Evolutionary conservation across 2,797 vertebrate species (phyloP).

Genomic region (Chloroceryle inda): DNA sequence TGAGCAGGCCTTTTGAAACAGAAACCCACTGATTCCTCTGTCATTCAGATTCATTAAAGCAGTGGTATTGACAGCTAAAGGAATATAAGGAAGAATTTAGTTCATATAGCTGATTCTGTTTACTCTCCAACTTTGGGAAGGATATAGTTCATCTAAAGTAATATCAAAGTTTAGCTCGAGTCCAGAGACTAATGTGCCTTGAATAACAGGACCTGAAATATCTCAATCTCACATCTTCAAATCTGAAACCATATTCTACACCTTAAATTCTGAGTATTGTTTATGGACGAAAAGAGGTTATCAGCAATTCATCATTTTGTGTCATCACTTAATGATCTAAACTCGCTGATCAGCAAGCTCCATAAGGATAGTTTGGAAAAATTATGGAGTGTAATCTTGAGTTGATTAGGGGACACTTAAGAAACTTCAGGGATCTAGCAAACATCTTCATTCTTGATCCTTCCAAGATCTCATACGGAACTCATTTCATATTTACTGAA

Average conservation of each 20-base stretch:
- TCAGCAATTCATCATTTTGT: not conserved
- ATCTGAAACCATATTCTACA: not conserved
- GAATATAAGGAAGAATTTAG: not conserved
- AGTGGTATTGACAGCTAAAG: not conserved
- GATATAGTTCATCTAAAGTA: not conserved
- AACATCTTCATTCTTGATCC: not conserved
- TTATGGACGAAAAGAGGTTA: not conserved
- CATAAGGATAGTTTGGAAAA: not conserved
- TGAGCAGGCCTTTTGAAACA: not conserved
- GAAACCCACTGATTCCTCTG: not conserved
- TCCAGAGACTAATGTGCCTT: not conserved
- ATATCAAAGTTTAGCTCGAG: not conserved
- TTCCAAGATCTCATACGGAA: not conserved
- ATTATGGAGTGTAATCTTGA: not conserved
- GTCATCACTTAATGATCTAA: not conserved
- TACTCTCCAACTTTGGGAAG: not conserved
- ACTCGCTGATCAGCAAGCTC: not conserved
- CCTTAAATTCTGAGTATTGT: not conserved
- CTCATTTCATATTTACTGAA: too few relatives aligned
- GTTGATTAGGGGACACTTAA: not conserved
- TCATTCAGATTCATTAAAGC: not conserved
- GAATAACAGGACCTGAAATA: not conserved
- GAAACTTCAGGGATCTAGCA: not conserved
- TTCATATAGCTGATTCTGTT: not conserved
- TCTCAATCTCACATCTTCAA: not conserved